Evolutionary conservation across 2,888 invertebrate genomes (phyloP).

Genomic region (Lissocephala sabroskyi): DNA sequence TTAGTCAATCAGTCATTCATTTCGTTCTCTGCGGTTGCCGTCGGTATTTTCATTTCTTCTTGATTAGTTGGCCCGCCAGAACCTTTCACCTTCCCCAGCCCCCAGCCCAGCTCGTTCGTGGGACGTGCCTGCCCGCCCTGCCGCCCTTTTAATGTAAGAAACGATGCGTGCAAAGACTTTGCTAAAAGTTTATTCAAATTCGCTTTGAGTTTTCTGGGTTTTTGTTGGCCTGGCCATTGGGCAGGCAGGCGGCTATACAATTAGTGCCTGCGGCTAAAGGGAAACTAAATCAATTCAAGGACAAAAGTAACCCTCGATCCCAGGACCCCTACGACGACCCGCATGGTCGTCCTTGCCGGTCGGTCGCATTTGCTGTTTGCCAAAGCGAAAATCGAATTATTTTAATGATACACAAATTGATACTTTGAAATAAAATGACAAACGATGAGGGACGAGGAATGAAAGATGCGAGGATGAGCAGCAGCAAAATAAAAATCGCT

Average conservation of each 20-base stretch:
- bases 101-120: too few species aligned
- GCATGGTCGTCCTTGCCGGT: background rate
- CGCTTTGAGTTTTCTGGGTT: too few species aligned
- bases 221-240: too few species aligned
- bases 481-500: conserved; percentile 21
- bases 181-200: too few species aligned
- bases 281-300: conserved; percentile 12
- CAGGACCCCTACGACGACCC: conserved; percentile 13
- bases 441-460: too few species aligned
- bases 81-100: too few species aligned
- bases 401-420: conserved; percentile 68
- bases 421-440: conserved; percentile 65
- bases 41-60: conserved; percentile 32
- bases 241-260: too few species aligned
- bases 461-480: conserved; percentile 60
- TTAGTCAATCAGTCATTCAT: conserved; percentile 20
- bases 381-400: conserved; percentile 65
- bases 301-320: background rate
- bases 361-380: conserved; percentile 18
- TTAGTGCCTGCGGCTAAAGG: conserved; percentile 35
- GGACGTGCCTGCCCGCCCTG: too few species aligned
- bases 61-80: too few species aligned
- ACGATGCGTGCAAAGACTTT: too few species aligned
- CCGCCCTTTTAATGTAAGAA: too few species aligned
- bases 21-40: too few species aligned